Base-by-base conservation (phyloP, 2,113 vertebrate genomes). In the Origma solitaria region DNA sequence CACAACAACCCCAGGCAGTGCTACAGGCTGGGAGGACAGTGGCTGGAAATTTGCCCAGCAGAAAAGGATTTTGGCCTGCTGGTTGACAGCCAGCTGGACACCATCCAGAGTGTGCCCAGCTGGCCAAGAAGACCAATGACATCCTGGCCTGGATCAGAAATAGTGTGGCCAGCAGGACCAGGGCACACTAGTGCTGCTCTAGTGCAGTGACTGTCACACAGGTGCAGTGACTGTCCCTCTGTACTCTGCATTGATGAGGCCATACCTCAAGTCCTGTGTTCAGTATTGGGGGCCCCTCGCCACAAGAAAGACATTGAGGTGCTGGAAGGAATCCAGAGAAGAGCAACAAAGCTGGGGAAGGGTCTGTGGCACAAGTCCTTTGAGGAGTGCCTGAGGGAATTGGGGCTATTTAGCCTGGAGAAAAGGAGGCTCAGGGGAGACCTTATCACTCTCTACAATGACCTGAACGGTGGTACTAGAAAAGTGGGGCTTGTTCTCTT, bases 261-360 rank as follows among this genome's bases (percentile, higher is more conserved):
- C 2, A 1, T 31, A 22, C 7, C 44, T 21, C 0, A 0, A 66
- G 6, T 42, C 6, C 61, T 22, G 31, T 27, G 44, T 6, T 14
- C 31, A 31, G 37, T 42, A 3, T 9, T 6, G 37, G 31, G 35
- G 31, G 35, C 11, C 25, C 20, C 8, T 66, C 25, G 35, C 5
- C 6, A 35, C 20, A 21, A 50, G 9, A 76, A 9, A 1, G 25
- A 50, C 61, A 50, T 3, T 58, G 31, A 76, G 21, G 25, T 13
- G 25, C 61, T 58, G 37, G 9, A 50, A 25, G 7, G 2, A 5
- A 31, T 68, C 37, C 17, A 68, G 25, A 61, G 37, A 37, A 66
- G 14, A 11, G 4, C 30, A 50, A 30, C 2, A 4, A 35, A 42
- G 35, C 25, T 66, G 51, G 35, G 7, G 31, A 50, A 58, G 61